Percentiles rank a stretch among this genome's conserved stretches.
Evolutionary conservation across 1,140 invertebrate species (phyloP).

Genomic region (Octopus sinensis): DNA sequence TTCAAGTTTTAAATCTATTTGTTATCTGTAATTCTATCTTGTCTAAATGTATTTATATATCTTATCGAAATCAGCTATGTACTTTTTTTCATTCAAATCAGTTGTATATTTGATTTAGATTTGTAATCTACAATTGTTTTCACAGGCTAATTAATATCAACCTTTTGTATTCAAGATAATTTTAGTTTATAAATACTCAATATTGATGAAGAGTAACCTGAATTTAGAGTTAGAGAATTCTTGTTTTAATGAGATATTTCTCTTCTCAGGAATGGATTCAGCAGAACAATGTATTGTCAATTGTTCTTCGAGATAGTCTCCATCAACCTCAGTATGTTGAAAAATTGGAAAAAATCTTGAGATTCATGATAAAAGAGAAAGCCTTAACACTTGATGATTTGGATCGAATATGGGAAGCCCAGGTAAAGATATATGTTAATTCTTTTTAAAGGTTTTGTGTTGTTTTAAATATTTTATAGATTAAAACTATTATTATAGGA

Average conservation of each 20-base stretch:
- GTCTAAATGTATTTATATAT: not conserved
- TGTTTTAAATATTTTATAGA: not conserved
- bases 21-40: not conserved
- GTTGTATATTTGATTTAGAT: too few relatives aligned
- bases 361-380: slow-evolving; percentile 94
- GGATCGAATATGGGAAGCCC: slow-evolving; percentile 93
- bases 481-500: too few relatives aligned
- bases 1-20: not conserved
- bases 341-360: slow-evolving; percentile 93
- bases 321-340: slow-evolving; percentile 96
- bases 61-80: not conserved
- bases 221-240: too few relatives aligned
- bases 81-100: not conserved
- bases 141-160: too few relatives aligned
- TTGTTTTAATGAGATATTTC: too few relatives aligned
- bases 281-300: slow-evolving; percentile 91
- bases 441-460: not conserved
- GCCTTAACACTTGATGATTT: slow-evolving; percentile 86
- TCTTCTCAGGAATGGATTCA: slow-evolving; percentile 85
- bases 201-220: too few relatives aligned
- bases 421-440: slow-evolving; percentile 59
- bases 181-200: too few relatives aligned
- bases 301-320: slow-evolving; percentile 89
- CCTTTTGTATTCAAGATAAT: too few relatives aligned
- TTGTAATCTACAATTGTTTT: too few relatives aligned